A percentile compares a stretch with the other conserved stretches of the same genome.
Conservation (phyloP, 2,797 vertebrate genomes). For the Botia almorhae region DNA sequence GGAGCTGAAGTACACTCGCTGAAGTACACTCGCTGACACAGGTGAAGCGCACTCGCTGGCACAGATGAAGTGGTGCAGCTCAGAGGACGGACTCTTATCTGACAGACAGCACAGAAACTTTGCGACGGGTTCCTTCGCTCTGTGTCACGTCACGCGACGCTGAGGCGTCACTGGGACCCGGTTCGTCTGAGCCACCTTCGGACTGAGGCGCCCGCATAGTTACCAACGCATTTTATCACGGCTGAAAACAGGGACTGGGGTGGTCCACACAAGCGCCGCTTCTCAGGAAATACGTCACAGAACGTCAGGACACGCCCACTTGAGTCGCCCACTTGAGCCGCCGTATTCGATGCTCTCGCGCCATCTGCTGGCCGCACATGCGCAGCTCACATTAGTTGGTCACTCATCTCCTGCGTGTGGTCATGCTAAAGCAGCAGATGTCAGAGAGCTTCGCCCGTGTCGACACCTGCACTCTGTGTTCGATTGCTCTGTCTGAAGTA, state of each 20-base stretch:
- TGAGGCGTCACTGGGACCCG: constrained; percentile 36
- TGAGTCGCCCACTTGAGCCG: too few species aligned
- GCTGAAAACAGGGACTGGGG: constrained; percentile 60
- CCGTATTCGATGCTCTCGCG: constrained; percentile 56
- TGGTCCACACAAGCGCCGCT: constrained; percentile 70
- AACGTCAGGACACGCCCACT: constrained; percentile 65
- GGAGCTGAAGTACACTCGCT: not conserved
- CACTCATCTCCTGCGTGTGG: too few species aligned
- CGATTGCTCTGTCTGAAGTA: too few species aligned
- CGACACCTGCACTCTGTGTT: too few species aligned
- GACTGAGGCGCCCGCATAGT: constrained; percentile 25
- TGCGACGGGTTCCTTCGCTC: constrained; percentile 48
- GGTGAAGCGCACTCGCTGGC: too few species aligned
- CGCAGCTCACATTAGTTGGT: not conserved
- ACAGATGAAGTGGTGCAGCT: not conserved
- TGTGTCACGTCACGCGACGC: constrained; percentile 43
- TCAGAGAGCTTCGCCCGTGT: too few species aligned
- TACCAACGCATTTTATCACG: constrained; percentile 51
- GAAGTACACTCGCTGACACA: too few species aligned
- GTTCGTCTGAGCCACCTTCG: constrained; percentile 22
- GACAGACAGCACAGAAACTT: constrained; percentile 55
- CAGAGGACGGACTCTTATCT: constrained; percentile 35
- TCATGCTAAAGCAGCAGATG: too few species aligned
- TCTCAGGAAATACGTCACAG: constrained; percentile 84
- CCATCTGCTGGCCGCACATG: constrained; percentile 65